Conservation (phyloP, 1,140 invertebrate genomes). For the Phocides pigmalion region DNA sequence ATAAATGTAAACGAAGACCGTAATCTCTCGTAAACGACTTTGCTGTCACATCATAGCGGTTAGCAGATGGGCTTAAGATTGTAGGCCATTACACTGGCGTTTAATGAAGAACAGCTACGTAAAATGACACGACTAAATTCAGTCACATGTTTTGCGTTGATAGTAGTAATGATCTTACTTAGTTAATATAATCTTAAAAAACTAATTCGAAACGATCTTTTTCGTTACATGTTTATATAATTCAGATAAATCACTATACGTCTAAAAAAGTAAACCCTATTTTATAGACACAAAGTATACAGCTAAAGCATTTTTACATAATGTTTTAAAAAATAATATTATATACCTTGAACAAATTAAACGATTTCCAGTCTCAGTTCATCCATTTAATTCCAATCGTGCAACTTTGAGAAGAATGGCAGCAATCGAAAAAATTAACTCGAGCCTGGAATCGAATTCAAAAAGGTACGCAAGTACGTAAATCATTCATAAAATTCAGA, state of each 20-base stretch:
- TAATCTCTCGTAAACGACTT: constrained; percentile 1
- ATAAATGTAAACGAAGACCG: not conserved
- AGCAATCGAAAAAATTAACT: constrained; percentile 5
- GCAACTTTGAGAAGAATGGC: not conserved
- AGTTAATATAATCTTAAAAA: too few species aligned
- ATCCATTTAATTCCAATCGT: not conserved
- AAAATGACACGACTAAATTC: not conserved
- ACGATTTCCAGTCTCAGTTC: too few species aligned
- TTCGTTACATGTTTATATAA: too few species aligned
- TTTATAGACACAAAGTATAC: too few species aligned
- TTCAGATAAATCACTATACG: too few species aligned
- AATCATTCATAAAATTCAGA: constrained; percentile 18
- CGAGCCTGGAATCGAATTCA: constrained; percentile 2
- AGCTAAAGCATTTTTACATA: too few species aligned
- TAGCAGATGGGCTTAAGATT: not conserved
- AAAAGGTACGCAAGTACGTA: constrained; percentile 11
- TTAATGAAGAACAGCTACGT: not conserved
- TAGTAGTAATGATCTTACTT: too few species aligned
- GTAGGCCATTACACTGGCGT: not conserved
- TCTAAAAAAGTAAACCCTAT: too few species aligned
- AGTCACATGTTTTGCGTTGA: not conserved
- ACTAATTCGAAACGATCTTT: too few species aligned
- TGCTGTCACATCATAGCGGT: not conserved
- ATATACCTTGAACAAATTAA: too few species aligned
- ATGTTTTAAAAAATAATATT: too few species aligned